Evolutionary conservation across 23 tunicate species (phyloP), one percentile per base, ranked within the genome.

Genomic region (Corella eumyota): DNA sequence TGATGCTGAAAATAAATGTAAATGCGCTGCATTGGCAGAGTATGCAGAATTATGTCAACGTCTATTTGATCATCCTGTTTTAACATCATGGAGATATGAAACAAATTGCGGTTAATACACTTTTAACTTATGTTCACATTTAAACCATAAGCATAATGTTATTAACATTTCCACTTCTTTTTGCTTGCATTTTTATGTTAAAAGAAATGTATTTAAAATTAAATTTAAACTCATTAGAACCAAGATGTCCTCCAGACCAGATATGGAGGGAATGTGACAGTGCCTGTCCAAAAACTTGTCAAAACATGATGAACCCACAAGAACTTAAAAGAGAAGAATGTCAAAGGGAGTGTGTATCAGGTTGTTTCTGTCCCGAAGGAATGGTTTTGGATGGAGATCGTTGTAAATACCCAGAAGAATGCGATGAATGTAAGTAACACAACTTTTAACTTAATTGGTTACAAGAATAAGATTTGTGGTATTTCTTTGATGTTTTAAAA

Each of bases 1-100:
- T 6, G 24, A 34, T 21, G 47, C 34, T 3, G 44, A 61, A 30
- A n/a, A n/a, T n/a, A n/a, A n/a, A n/a, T 61, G 66, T 36, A 29
- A 35, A 20, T 61, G 66, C 35, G 66, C 46, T 3, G 66, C 31
- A 34, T 13, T 61, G 47, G 66, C 66, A 0, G 34, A 36, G 47
- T 61, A 61, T 25, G 66, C 31, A 34, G 66, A 61, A 61, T 61
- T 30, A 27, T 61, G 66, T 33, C 66, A 61, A 30, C 47, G 66
- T 6, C 47, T n/a, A 6, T 9, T 61, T 19, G 66, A 46, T 24
- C 25, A 61, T 33, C 44, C 66, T 25, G 66, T 61, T 21, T 45
- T 33, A 19, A 21, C 25, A 54, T 54, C 60, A 21, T 61, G 66
- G 66, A 35, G 66, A 34, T 36, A 61, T 20, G 20, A 61, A 7